Percentiles rank a stretch among this genome's conserved stretches.
Evolutionary conservation across 2,888 invertebrate species (phyloP).

Genomic region (Smittia sp.): DNA sequence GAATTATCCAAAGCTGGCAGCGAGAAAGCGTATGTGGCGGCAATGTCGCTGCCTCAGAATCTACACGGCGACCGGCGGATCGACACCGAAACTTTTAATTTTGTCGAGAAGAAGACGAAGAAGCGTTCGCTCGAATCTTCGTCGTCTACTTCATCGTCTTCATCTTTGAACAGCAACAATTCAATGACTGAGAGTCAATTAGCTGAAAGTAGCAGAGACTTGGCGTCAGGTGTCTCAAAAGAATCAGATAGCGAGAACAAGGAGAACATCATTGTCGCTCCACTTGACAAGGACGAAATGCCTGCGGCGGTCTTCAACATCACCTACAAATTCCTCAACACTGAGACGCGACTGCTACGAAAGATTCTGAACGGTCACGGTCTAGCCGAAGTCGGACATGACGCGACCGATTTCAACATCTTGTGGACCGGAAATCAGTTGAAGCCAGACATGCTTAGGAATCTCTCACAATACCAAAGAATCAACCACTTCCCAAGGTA

Average conservation of each 20-base stretch:
- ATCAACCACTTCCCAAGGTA: constrained; percentile 94
- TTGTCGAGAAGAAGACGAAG: constrained; percentile 43
- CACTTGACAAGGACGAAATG: constrained; percentile 54
- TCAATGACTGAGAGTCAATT: constrained; percentile 45
- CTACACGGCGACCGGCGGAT: background rate
- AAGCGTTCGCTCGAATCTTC: constrained; percentile 46
- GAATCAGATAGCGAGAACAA: constrained; percentile 29
- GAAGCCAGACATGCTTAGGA: constrained; percentile 81
- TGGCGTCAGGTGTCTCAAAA: background rate
- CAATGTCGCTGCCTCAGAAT: constrained; percentile 34
- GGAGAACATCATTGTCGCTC: constrained; percentile 42
- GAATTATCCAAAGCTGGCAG: constrained; percentile 12
- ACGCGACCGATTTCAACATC: constrained; percentile 75
- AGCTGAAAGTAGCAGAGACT: background rate
- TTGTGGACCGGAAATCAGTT: constrained; percentile 92
- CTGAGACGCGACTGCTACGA: constrained; percentile 75
- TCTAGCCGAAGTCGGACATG: constrained; percentile 66
- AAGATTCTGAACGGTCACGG: constrained; percentile 76
- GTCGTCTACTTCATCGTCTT: constrained; percentile 45
- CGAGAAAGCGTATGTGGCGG: constrained; percentile 33
- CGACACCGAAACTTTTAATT: constrained; percentile 36
- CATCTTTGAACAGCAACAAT: constrained; percentile 46
- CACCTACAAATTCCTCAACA: constrained; percentile 76
- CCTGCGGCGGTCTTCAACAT: constrained; percentile 69
- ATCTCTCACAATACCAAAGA: constrained; percentile 82